Evolutionary conservation across 2,888 invertebrate genomes (phyloP).

Genomic region (Rhagonycha lutea): DNA sequence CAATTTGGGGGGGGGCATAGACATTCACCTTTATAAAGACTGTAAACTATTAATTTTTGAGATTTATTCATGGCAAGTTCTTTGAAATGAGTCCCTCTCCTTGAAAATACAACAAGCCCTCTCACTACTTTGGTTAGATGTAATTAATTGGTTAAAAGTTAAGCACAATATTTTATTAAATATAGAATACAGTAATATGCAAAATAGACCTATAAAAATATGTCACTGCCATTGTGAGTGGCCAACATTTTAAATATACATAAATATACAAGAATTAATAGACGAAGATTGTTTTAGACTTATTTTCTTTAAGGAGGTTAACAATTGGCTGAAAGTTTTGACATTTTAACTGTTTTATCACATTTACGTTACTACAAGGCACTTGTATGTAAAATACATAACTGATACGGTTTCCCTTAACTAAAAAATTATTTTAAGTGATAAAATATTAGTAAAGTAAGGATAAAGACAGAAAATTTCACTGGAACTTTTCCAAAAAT

Average conservation of each 20-base stretch:
- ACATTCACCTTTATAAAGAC: too few species aligned
- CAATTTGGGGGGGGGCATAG: too few species aligned
- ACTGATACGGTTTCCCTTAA: not conserved
- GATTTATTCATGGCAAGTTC: too few species aligned
- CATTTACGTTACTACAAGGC: not conserved
- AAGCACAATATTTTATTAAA: constrained; percentile 3
- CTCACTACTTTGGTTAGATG: not conserved
- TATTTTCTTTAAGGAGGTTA: not conserved
- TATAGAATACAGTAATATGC: constrained; percentile 6
- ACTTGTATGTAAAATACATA: not conserved
- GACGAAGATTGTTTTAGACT: not conserved
- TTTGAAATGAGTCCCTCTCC: too few species aligned
- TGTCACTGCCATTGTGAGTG: not conserved
- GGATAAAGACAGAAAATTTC: not conserved
- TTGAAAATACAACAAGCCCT: too few species aligned
- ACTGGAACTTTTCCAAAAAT: not conserved
- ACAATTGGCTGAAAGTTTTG: not conserved
- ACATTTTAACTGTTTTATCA: not conserved
- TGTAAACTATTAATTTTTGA: too few species aligned
- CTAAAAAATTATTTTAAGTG: not conserved
- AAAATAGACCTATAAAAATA: constrained; percentile 13
- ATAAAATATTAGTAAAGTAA: not conserved
- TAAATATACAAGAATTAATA: not conserved
- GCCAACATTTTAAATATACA: not conserved
- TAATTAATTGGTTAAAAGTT: not conserved